Percentiles rank a stretch among this genome's conserved stretches.
These are phyloP conservation scores for Nematolebias whitei DNA, from an alignment of 2,113 vertebrate genomes.

Conservation along the genomic window DNA sequence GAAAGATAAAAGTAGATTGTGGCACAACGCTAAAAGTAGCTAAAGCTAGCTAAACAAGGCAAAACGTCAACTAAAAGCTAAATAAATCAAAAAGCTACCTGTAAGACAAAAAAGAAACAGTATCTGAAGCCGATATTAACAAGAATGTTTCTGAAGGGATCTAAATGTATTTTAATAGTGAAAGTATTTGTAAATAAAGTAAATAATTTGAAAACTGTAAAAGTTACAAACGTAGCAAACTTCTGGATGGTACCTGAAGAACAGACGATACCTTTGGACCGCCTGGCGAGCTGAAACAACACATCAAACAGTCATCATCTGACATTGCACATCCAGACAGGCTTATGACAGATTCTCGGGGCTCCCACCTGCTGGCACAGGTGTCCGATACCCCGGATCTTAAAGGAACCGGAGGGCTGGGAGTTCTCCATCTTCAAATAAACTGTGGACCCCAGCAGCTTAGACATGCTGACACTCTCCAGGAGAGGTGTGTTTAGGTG, in stretches of 20 bases:
- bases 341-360: accelerated
- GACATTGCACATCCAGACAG: not conserved
- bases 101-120: no score
- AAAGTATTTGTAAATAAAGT: no score
- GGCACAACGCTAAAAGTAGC: no score
- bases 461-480: conserved; percentile 86
- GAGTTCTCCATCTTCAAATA: conserved; percentile 91
- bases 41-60: no score
- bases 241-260: conserved; percentile 79
- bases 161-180: no score
- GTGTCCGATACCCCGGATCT: conserved; percentile 92
- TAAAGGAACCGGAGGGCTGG: conserved; percentile 92
- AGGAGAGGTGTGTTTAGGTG: conserved; percentile 85
- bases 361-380: conserved; percentile 87
- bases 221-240: no score
- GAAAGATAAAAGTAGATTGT: no score
- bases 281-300: conserved; percentile 62
- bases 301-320: not conserved
- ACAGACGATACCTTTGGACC: conserved; percentile 79
- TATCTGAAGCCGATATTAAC: no score
- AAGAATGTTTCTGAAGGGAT: no score
- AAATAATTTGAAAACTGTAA: no score
- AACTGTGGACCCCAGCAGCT: conserved; percentile 76
- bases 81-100: no score
- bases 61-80: no score